phyloP scores from a whole-genome alignment of 2,797 vertebrate species.

The Neosilurus mollespiculum region DNA sequence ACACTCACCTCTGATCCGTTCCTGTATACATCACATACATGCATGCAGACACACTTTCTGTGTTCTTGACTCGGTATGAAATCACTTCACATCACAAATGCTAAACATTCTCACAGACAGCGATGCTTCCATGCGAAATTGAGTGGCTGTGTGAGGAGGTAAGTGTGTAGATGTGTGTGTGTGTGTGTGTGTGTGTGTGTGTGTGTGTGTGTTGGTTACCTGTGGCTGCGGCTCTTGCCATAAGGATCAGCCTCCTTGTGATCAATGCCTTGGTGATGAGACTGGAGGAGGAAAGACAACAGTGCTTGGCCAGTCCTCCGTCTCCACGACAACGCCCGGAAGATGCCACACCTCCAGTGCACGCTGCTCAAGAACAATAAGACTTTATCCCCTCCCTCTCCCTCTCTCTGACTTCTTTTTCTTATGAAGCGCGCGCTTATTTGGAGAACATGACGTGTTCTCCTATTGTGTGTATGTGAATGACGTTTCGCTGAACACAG shows the following conservation, averaged over 20 bases:
- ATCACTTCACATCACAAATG: constrained; percentile 32
- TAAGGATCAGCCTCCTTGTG: constrained; percentile 55
- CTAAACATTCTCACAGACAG: background rate
- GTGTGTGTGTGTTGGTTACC: constrained; percentile 46
- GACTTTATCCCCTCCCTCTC: constrained; percentile 57
- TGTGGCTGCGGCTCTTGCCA: constrained; percentile 62
- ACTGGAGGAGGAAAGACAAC: constrained; percentile 52
- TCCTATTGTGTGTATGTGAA: constrained; percentile 35
- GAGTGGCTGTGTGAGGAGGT: background rate
- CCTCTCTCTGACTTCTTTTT: constrained; percentile 38
- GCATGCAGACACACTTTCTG: constrained; percentile 23
- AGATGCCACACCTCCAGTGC: constrained; percentile 60
- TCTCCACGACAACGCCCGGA: constrained; percentile 62
- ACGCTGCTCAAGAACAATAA: constrained; percentile 61
- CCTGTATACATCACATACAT: constrained; percentile 39
- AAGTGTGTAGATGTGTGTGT: background rate
- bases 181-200: background rate
- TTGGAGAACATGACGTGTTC: constrained; percentile 50
- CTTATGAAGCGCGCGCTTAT: constrained; percentile 49
- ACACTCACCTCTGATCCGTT: constrained; percentile 38
- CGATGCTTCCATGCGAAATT: background rate
- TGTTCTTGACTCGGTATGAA: constrained; percentile 3
- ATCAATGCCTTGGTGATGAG: constrained; percentile 56
- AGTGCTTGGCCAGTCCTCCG: constrained; percentile 55
- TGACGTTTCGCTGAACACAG: constrained; percentile 52